Percentiles rank a stretch among this genome's conserved stretches.
Conservation (phyloP, 2,113 vertebrate genomes). For the Abramis brama region DNA sequence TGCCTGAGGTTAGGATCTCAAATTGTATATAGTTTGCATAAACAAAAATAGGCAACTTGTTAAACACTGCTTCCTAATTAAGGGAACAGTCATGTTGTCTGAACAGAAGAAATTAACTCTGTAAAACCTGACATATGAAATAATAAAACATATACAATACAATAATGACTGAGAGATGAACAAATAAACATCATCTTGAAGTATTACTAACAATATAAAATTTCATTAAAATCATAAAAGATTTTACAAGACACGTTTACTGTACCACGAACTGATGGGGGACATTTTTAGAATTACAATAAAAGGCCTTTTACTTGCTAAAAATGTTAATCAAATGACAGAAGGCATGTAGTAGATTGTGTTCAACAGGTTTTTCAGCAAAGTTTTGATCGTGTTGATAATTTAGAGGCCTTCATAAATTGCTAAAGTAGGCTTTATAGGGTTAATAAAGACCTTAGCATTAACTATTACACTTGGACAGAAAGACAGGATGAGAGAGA, state of each 20-base stretch:
- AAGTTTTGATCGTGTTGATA: background rate
- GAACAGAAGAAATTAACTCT: conserved; percentile 35
- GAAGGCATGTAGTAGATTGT: background rate
- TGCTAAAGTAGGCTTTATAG: background rate
- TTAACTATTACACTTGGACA: background rate
- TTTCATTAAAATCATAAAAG: too few relatives aligned
- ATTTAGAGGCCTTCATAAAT: background rate
- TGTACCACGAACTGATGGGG: background rate
- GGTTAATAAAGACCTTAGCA: background rate
- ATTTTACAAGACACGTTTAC: background rate
- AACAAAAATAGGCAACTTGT: background rate
- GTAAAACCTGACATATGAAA: background rate
- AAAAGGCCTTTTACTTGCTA: background rate
- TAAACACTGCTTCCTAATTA: conserved; percentile 46
- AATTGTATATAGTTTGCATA: background rate
- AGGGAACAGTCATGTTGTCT: conserved; percentile 35
- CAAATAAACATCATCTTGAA: too few relatives aligned
- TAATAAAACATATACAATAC: too few relatives aligned
- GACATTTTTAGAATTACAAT: background rate
- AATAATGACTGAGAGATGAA: too few relatives aligned
- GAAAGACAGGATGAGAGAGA: background rate
- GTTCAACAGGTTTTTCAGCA: background rate
- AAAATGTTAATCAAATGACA: background rate
- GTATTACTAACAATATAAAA: too few relatives aligned
- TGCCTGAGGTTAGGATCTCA: conserved; percentile 17